A percentile compares a stretch with the other conserved stretches of the same genome.
phyloP scores from a whole-genome alignment of 2,113 vertebrate genomes.

The Tauraco erythrolophus region DNA sequence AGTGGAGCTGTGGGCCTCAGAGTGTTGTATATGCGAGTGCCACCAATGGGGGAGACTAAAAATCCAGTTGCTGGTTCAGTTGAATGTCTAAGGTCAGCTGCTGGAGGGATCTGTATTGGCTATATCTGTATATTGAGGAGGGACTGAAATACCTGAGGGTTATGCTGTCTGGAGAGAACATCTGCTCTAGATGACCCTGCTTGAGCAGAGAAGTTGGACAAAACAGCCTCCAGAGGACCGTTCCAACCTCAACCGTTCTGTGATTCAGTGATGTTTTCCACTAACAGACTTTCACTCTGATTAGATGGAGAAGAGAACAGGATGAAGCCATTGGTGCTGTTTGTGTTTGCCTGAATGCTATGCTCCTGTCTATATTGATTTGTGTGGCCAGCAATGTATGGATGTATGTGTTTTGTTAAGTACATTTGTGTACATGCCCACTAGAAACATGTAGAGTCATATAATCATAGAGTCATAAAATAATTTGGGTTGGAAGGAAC shows the following conservation, averaged over 20 bases:
- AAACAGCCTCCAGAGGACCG: background rate
- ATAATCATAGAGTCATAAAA: too few relatives aligned
- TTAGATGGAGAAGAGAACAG: background rate
- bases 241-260: background rate
- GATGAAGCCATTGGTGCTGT: background rate
- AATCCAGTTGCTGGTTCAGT: background rate
- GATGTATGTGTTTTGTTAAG: background rate
- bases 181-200: background rate
- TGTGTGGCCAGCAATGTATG: background rate
- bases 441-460: background rate
- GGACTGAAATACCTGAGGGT: background rate
- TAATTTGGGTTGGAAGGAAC: too few relatives aligned
- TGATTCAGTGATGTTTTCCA: background rate
- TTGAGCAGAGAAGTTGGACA: background rate
- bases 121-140: background rate
- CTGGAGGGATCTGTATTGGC: background rate
- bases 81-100: background rate
- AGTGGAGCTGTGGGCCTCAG: background rate
- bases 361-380: background rate
- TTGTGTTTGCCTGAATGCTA: background rate
- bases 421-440: background rate
- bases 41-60: background rate
- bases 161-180: background rate
- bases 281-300: background rate
- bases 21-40: accelerated